These are phyloP conservation scores for Eumerus sabulonum DNA, from an alignment of 2,888 invertebrate species.

Conservation along the genomic window DNA sequence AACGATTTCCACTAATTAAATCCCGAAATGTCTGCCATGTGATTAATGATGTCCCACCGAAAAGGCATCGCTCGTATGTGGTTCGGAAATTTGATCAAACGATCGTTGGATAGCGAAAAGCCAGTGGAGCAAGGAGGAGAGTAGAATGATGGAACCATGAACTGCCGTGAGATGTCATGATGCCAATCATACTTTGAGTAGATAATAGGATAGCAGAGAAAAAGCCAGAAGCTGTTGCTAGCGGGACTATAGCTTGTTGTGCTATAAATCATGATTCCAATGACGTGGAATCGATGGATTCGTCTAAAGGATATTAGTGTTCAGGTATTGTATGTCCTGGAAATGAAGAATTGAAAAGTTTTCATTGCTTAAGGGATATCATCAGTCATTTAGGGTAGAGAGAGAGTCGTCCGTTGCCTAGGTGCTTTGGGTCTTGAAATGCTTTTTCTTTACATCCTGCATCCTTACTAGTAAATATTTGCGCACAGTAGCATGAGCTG, in stretches of 20 bases:
- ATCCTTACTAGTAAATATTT: too few relatives aligned
- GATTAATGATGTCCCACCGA: constrained; percentile 53
- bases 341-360: too few relatives aligned
- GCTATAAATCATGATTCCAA: background rate
- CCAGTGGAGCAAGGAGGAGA: background rate
- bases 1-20: constrained; percentile 65
- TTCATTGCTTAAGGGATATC: too few relatives aligned
- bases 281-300: too few relatives aligned
- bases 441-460: too few relatives aligned
- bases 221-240: constrained; percentile 3
- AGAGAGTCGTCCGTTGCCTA: too few relatives aligned
- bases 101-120: constrained; percentile 38
- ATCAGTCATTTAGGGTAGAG: too few relatives aligned
- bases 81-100: constrained; percentile 45
- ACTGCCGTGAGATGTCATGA: constrained; percentile 53
- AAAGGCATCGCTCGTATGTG: constrained; percentile 30
- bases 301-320: too few relatives aligned
- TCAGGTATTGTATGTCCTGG: too few relatives aligned
- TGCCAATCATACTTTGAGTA: constrained; percentile 59
- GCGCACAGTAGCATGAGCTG: too few relatives aligned
- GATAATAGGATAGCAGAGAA: constrained; percentile 39
- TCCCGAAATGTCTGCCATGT: constrained; percentile 61
- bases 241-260: background rate
- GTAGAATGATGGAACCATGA: constrained; percentile 1
- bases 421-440: constrained; percentile 3